Percentiles rank a stretch among this genome's conserved stretches.
Conservation (phyloP, 2,113 vertebrate species). For the Onychostruthus taczanowskii region DNA sequence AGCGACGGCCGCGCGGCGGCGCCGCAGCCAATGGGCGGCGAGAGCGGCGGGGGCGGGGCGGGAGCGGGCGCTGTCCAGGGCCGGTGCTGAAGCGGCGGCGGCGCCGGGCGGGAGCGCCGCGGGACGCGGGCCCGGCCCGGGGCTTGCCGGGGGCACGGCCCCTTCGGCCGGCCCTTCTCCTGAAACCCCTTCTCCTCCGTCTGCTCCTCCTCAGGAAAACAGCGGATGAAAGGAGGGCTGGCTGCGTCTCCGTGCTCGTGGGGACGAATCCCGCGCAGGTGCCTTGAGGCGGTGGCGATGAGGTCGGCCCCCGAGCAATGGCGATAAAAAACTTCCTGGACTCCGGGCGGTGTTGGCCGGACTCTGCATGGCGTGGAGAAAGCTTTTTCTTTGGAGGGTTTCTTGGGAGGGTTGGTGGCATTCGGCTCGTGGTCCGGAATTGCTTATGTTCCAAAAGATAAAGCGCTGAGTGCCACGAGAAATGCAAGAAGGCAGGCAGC, state of each 20-base stretch:
- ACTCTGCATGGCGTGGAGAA: neutral
- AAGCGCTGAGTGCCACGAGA: neutral
- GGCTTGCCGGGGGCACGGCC: fast-evolving
- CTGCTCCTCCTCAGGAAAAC: neutral
- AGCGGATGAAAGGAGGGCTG: neutral
- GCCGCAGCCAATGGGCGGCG: neutral
- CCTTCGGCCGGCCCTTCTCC: no score
- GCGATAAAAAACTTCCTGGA: neutral
- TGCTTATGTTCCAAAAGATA: neutral
- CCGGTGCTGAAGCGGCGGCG: conserved; percentile 4
- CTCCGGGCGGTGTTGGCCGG: neutral
- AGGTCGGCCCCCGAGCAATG: neutral
- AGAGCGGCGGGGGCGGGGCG: neutral
- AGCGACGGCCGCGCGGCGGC: no score
- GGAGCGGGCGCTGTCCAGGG: neutral
- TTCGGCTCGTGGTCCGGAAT: neutral
- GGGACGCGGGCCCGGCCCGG: no score
- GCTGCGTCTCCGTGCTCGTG: neutral
- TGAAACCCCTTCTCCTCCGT: no score
- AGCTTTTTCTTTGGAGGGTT: neutral
- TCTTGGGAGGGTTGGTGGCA: neutral
- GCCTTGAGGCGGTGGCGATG: neutral
- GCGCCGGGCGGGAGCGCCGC: neutral
- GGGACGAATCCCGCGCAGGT: neutral
- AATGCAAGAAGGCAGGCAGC: neutral